Evolutionary conservation across 1,140 invertebrate genomes (phyloP).

Genomic region (Zaprionus kolodkinae): DNA sequence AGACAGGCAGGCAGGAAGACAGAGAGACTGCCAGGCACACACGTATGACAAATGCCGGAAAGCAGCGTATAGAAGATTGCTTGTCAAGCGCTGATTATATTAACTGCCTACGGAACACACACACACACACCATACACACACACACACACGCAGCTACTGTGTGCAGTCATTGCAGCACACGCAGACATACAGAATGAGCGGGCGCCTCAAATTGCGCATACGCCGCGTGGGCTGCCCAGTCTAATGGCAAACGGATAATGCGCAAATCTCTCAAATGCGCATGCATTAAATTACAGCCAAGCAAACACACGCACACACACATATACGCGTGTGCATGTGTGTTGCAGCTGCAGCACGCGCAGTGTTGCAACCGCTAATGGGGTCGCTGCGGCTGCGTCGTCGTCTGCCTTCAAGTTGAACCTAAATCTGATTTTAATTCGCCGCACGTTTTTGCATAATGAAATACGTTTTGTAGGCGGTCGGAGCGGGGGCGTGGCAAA

Average conservation of each 20-base stretch:
- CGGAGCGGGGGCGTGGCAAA: constrained; percentile 28
- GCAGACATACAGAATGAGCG: not conserved
- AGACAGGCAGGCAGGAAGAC: not conserved
- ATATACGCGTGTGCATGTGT: constrained; percentile 22
- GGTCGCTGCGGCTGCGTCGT: constrained; percentile 6
- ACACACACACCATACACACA: constrained; percentile 11
- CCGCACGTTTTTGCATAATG: constrained; percentile 78
- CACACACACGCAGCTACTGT: constrained; percentile 8
- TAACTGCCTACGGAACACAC: constrained; percentile 57
- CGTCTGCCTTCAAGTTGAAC: constrained; percentile 52
- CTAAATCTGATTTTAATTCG: constrained; percentile 76
- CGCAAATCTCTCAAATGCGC: constrained; percentile 50
- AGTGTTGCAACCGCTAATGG: constrained; percentile 58
- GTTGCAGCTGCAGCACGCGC: constrained; percentile 38
- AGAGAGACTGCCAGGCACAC: constrained; percentile 13
- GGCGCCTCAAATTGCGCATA: constrained; percentile 44
- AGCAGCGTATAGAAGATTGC: constrained; percentile 68
- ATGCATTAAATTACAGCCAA: constrained; percentile 53
- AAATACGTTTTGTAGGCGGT: constrained; percentile 70
- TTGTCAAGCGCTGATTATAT: constrained; percentile 78
- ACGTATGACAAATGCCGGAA: constrained; percentile 72
- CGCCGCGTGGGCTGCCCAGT: constrained; percentile 24
- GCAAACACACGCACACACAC: constrained; percentile 1
- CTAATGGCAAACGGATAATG: constrained; percentile 41
- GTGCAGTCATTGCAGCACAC: not conserved